These are phyloP conservation scores for Drosophila niveifrons DNA, from an alignment of 2,888 invertebrate genomes.

Conservation along the genomic window DNA sequence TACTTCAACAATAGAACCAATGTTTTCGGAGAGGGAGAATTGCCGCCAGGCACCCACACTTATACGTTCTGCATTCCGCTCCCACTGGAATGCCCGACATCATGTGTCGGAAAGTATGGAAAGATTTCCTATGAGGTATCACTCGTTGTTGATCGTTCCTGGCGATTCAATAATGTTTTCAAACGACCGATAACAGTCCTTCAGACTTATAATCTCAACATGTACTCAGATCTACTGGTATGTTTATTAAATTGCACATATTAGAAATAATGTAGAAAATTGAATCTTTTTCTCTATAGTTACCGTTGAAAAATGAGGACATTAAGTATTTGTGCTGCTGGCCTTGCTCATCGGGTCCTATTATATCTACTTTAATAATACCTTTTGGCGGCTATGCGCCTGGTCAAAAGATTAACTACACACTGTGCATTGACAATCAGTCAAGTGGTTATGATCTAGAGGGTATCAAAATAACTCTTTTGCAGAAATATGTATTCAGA, in stretches of 20 bases:
- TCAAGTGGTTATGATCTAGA: conserved; percentile 86
- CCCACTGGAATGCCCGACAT: conserved; percentile 88
- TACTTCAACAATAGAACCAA: conserved; percentile 55
- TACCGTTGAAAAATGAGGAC: conserved; percentile 54
- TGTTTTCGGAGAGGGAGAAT: conserved; percentile 55
- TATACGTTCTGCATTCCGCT: conserved; percentile 90
- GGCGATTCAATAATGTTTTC: conserved; percentile 87
- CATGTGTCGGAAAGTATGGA: conserved; percentile 90
- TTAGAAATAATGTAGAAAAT: not conserved
- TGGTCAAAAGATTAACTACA: conserved; percentile 89
- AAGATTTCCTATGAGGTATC: conserved; percentile 91
- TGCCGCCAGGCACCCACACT: conserved; percentile 83
- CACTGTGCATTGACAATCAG: conserved; percentile 89
- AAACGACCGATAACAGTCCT: conserved; percentile 89
- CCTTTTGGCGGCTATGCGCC: conserved; percentile 90
- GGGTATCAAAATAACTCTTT: conserved; percentile 55
- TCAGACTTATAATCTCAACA: conserved; percentile 91
- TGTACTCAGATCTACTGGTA: conserved; percentile 89
- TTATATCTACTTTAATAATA: conserved; percentile 77
- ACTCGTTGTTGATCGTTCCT: conserved; percentile 91
- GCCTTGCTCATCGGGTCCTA: conserved; percentile 67
- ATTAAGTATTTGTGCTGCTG: conserved; percentile 72
- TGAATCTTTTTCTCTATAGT: conserved; percentile 28
- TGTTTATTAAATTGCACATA: conserved; percentile 39
- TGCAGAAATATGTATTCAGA: conserved; percentile 56